phyloP scores from a whole-genome alignment of 2,113 vertebrate genomes.

The Campylorhamphus procurvoides region DNA sequence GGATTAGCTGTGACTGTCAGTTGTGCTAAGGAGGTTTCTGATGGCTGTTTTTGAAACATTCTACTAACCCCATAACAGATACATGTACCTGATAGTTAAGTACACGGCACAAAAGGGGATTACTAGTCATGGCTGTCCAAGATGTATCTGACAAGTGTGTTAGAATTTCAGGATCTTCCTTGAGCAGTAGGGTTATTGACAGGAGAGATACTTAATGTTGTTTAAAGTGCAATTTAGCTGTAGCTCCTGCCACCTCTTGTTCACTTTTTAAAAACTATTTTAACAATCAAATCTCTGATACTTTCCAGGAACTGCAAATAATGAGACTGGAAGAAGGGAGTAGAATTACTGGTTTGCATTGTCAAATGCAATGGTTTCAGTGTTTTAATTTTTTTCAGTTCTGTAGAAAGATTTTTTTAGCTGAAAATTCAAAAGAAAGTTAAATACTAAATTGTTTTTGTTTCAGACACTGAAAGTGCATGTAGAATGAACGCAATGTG shows the following conservation, averaged over 20 bases:
- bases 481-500: neutral
- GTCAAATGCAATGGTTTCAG: neutral
- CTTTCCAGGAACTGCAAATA: neutral
- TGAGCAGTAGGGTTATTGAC: neutral
- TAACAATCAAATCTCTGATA: neutral
- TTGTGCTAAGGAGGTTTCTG: neutral
- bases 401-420: neutral
- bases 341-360: neutral
- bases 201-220: neutral
- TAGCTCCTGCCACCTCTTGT: neutral
- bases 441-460: neutral
- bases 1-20: neutral
- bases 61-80: neutral
- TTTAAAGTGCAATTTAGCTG: neutral
- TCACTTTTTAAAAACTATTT: neutral
- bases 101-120: neutral
- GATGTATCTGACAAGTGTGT: neutral
- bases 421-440: neutral
- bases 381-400: neutral
- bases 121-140: neutral
- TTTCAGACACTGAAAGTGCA: neutral
- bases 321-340: neutral
- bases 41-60: neutral
- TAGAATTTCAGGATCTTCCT: neutral
- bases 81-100: neutral